Evolutionary conservation across 1,140 invertebrate genomes (phyloP), one percentile per base, ranked within the genome.

Genomic region (Neodiprion virginianus): DNA sequence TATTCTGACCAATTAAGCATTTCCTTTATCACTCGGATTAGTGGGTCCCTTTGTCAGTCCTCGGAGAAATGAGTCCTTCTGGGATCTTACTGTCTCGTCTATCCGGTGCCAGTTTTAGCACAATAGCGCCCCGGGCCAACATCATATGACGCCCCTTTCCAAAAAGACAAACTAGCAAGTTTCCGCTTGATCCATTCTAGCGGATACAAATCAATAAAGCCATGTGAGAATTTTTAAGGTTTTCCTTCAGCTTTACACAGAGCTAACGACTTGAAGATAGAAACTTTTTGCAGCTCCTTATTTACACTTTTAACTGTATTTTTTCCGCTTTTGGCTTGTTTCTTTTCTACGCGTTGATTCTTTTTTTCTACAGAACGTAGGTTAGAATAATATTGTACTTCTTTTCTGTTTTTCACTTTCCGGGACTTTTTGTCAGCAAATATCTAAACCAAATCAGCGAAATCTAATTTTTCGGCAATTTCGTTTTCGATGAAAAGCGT

Each of bases 401-500:
- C 10, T 68, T 68, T 68, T 68, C 1, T 68, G 0, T 53, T 53
- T n/a, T 68, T 14, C n/a, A 68, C 67, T 68, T 68, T 68, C 17
- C 67, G 67, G 21, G 67, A 17, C 67, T 68, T 68, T 68, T 68
- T 68, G 67, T 68, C 67, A 17, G 67, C 67, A 21, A 68, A 68
- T 68, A 21, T 17, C 9, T 28, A 10, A 0, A 68, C 67, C 67
- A 68, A 68, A 17, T 1, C 67, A 68, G 67, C 21, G 67, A 68
- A 68, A 68, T 68, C 21, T 61, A 68, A 28, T 68, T 68, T 68
- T 17, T 17, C 61, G 67, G 71, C 77, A 67, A 78, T 74, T 72
- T 78, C 74, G 72, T 75, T 78, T 75, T 78, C 71, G 70, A 78
- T 78, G 48, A 67, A 75, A 28, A 74, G 72, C 47, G 67, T 75